Conservation (phyloP, 2,797 vertebrate genomes). For the Lepus townsendii region DNA sequence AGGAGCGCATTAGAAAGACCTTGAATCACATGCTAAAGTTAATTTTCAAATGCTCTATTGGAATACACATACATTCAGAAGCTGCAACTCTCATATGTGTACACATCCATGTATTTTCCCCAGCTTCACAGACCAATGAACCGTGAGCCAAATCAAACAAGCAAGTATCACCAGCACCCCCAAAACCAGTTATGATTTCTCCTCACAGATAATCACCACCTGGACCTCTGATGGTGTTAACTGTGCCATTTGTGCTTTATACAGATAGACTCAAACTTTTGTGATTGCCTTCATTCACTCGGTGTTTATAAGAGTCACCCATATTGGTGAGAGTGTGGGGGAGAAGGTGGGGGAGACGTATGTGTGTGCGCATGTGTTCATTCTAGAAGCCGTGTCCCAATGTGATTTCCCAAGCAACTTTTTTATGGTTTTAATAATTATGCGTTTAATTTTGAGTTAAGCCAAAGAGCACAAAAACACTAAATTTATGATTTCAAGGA, state of each 20-base stretch:
- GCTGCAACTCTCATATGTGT: neutral
- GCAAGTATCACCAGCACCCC: neutral
- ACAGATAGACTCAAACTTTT: neutral
- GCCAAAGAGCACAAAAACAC: neutral
- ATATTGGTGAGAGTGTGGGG: neutral
- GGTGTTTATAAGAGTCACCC: neutral
- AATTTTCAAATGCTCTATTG: neutral
- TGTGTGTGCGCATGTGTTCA: neutral
- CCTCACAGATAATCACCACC: neutral
- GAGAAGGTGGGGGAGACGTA: neutral
- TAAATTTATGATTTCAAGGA: neutral
- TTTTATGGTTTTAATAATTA: neutral
- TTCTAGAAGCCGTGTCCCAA: neutral
- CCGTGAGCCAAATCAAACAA: neutral
- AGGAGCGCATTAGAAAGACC: neutral
- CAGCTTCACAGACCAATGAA: neutral
- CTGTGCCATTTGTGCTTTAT: neutral
- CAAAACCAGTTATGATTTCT: neutral
- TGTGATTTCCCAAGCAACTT: neutral
- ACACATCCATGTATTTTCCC: neutral
- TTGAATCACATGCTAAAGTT: neutral
- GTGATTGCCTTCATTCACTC: neutral
- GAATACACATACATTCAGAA: neutral
- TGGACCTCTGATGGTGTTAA: neutral
- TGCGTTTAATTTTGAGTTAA: neutral